Percentiles rank a stretch among this genome's conserved stretches.
phyloP scores from a whole-genome alignment of 2,888 invertebrate genomes.

The Alsophila aescularia region DNA sequence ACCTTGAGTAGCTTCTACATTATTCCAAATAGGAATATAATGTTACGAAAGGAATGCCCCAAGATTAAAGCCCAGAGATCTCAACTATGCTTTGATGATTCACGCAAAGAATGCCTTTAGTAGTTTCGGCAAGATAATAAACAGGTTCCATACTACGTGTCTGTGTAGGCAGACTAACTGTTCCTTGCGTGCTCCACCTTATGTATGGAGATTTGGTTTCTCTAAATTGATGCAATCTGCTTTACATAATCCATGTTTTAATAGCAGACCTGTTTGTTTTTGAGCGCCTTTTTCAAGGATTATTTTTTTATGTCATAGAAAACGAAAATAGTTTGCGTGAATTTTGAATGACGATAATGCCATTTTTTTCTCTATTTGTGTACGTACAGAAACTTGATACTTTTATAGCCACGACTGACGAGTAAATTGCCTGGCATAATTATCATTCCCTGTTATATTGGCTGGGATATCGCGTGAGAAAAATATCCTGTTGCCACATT shows the following conservation, averaged over 20 bases:
- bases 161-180: constrained; percentile 25
- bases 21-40: not conserved
- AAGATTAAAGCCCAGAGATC: constrained; percentile 13
- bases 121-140: constrained; percentile 32
- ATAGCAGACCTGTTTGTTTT: not conserved
- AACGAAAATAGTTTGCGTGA: not conserved
- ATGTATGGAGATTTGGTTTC: constrained; percentile 7
- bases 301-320: not conserved
- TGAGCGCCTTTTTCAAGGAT: not conserved
- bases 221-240: not conserved
- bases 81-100: constrained; percentile 30
- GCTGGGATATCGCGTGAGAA: constrained; percentile 67
- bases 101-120: constrained; percentile 31
- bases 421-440: constrained; percentile 38
- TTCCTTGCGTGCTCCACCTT: constrained; percentile 17
- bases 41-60: constrained; percentile 9
- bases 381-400: not conserved
- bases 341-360: not conserved
- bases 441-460: constrained; percentile 57
- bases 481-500: constrained; percentile 58
- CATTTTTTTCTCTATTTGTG: not conserved
- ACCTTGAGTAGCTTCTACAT: not conserved
- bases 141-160: constrained; percentile 34
- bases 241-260: constrained; percentile 7
- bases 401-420: constrained; percentile 14